These are phyloP conservation scores for Botia kubotai DNA, from an alignment of 2,797 vertebrate species.

Conservation along the genomic window DNA sequence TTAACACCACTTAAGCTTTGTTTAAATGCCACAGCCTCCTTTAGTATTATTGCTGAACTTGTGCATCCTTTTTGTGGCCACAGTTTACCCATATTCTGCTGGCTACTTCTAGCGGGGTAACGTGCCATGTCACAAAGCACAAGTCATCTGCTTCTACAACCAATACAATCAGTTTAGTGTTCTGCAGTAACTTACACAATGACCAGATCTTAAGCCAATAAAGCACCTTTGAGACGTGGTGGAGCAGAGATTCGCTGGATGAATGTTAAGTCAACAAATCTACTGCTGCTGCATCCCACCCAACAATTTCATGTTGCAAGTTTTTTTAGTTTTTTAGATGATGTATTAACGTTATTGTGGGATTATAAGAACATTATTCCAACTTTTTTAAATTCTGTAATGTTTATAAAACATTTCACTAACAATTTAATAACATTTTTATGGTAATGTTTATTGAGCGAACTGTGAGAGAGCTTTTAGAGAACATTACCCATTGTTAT, in stretches of 20 bases:
- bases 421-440: too few relatives aligned
- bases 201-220: background rate
- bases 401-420: too few relatives aligned
- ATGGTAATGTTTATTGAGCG: too few relatives aligned
- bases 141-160: background rate
- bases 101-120: too few relatives aligned
- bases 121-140: background rate
- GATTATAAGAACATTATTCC: too few relatives aligned
- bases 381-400: too few relatives aligned
- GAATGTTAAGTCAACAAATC: conserved; percentile 1
- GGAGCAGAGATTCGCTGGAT: background rate
- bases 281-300: background rate
- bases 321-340: too few relatives aligned
- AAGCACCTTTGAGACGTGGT: background rate
- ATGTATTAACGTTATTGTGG: too few relatives aligned
- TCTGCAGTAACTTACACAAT: background rate
- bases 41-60: background rate
- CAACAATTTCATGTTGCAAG: too few relatives aligned
- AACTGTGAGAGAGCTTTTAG: too few relatives aligned
- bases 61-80: background rate
- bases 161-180: conserved; percentile 1
- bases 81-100: too few relatives aligned
- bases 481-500: too few relatives aligned
- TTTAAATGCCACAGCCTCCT: background rate
- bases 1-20: background rate